These are phyloP conservation scores for Arvicola amphibius DNA, from an alignment of 2,797 vertebrate genomes.

Conservation along the genomic window DNA sequence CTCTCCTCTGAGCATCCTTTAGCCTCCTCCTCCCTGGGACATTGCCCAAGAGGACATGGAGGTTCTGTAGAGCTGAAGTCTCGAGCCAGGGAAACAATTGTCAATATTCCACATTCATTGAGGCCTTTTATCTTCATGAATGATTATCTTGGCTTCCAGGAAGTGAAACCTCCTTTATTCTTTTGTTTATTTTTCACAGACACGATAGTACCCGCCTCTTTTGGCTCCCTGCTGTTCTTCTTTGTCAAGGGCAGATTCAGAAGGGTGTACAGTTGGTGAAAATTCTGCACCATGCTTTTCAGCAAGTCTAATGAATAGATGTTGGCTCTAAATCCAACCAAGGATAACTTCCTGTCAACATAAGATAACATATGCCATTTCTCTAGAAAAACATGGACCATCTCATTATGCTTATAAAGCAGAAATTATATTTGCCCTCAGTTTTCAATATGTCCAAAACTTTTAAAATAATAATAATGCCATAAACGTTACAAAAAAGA, in stretches of 20 bases:
- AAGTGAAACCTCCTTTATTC: background rate
- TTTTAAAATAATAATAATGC: slow-evolving; percentile 49
- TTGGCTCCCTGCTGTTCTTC: background rate
- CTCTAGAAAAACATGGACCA: background rate
- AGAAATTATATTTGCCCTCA: slow-evolving; percentile 16
- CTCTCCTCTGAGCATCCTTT: background rate
- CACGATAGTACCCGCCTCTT: background rate
- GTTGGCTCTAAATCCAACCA: background rate
- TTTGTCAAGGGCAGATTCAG: background rate
- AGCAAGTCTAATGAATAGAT: background rate
- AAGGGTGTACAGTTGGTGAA: background rate
- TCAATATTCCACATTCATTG: slow-evolving; percentile 14
- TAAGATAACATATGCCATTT: background rate
- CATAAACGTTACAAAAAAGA: slow-evolving; percentile 11
- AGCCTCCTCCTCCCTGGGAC: background rate
- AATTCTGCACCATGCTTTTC: background rate
- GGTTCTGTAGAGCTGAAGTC: background rate
- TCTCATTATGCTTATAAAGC: slow-evolving; percentile 18
- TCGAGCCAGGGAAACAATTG: background rate
- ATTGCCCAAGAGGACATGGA: too few relatives aligned
- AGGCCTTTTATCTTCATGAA: background rate
- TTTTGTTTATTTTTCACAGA: slow-evolving; percentile 36
- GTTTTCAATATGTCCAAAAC: background rate
- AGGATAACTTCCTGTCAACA: slow-evolving; percentile 28
- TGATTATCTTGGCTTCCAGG: background rate